Base-by-base conservation (phyloP, 2,888 invertebrate species). In the Trachelus stipa region DNA sequence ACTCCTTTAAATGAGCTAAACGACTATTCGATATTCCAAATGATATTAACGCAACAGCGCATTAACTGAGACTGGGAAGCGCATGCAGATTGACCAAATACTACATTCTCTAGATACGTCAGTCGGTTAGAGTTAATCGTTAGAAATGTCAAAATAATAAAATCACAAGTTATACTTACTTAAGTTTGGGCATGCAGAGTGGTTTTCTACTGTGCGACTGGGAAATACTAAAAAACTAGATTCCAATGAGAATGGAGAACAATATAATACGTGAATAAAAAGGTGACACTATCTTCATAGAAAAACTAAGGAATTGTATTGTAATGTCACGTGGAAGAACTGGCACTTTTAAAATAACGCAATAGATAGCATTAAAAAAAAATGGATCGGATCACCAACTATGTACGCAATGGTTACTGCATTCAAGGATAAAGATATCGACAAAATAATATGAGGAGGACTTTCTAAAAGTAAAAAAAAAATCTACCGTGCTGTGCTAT, bases 1-100 rank as follows among this genome's bases (percentile, higher is more conserved):
- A 79, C 73, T 79, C 15, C 40, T 40, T 34, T 34, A 73, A 15
- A 74, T 79, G 2, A 56, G 6, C 56, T 2, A 56, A 23, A 56
- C 56, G 56, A 23, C 1, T 6, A 56, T 56, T 23, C 2, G 9
- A 56, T 56, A 23, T 56, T 56, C 23, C 56, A 56, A 56, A 56
- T 2, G 56, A 56, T 9, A 56, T 23, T 23, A 23, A 56, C 56
- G 9, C 23, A 56, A 56, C 23, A 23, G 56, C 56, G 15, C 15
- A 40, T 15, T 6, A 15, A 40, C 40, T 40, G 4, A 4, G 56
- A 56, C 56, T 56, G 3, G 56, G 23, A 56, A 56, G 56, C 56
- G 56, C 56, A 56, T 56, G 56, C 56, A 23, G 9, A 23, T 23
- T 56, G 56, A 56, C 9, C 56, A 56, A 56, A 15, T 23, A 56